These are phyloP conservation scores for Coracopsis vasa DNA, from an alignment of 2,113 vertebrate genomes.

Conservation along the genomic window DNA sequence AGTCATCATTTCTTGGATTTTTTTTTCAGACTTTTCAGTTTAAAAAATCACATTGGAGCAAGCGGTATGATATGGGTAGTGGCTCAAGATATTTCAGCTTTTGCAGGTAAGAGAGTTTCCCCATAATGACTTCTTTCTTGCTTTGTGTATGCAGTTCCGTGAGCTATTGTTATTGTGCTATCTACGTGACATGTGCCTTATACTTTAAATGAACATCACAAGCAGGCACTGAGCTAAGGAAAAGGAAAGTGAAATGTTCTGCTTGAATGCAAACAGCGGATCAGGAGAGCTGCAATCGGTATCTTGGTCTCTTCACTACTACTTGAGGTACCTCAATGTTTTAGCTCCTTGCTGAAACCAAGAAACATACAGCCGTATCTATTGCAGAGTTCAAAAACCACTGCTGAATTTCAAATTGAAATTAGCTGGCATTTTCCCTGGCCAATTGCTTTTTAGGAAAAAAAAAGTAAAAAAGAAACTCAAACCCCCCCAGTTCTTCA, in stretches of 20 bases:
- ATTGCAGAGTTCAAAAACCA: background rate
- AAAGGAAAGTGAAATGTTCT: background rate
- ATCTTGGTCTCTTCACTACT: background rate
- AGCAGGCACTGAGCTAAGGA: background rate
- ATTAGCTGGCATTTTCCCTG: accelerated
- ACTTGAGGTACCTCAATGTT: background rate
- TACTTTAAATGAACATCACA: background rate
- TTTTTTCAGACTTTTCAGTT: background rate
- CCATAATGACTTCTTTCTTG: background rate
- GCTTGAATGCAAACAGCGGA: background rate
- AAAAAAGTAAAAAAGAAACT: background rate
- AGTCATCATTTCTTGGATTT: accelerated
- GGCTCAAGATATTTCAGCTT: background rate
- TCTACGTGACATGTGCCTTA: background rate
- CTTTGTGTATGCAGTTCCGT: background rate
- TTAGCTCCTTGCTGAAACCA: background rate
- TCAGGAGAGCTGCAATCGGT: background rate
- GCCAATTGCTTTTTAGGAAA: background rate
- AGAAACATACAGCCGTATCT: accelerated
- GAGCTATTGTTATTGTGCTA: background rate
- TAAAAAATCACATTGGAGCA: background rate
- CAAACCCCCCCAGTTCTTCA: background rate
- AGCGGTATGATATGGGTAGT: accelerated
- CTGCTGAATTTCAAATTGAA: background rate
- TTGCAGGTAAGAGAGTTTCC: background rate